These are phyloP conservation scores for Porites australiensis DNA, from an alignment of 64 coral and sea anemone genomes.

Conservation along the genomic window DNA sequence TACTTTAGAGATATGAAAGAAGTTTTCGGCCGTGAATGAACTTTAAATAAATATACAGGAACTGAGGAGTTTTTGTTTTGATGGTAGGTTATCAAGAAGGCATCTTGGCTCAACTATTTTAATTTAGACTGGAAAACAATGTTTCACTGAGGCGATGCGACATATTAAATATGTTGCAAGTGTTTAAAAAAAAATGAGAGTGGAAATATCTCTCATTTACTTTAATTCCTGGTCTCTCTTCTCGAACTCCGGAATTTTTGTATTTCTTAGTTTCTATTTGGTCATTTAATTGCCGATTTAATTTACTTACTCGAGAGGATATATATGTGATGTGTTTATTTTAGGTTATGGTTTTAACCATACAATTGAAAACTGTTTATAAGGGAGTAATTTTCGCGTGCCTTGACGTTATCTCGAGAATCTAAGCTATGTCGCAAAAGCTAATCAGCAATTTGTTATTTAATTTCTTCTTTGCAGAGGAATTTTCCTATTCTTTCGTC, in stretches of 20 bases:
- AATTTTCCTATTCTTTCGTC: not conserved
- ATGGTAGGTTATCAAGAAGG: not conserved
- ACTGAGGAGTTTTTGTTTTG: not conserved
- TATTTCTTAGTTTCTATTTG: not conserved
- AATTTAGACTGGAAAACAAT: not conserved
- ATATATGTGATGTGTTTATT: conserved; percentile 23
- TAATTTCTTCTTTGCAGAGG: not conserved
- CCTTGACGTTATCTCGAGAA: not conserved
- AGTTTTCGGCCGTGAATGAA: conserved; percentile 3
- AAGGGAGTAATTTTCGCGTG: not conserved
- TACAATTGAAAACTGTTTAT: conserved; percentile 18
- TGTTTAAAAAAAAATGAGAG: not conserved
- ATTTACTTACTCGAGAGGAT: conserved; percentile 7
- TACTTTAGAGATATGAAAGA: conserved; percentile 8
- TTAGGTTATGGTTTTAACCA: not conserved
- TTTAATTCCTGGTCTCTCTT: not conserved
- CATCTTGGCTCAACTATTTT: conserved; percentile 7
- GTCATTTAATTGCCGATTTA: not conserved
- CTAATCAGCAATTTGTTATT: not conserved
- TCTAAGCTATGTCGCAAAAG: not conserved
- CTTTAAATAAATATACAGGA: not conserved
- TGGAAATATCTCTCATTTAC: not conserved
- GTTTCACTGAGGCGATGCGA: not conserved
- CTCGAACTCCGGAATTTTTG: not conserved
- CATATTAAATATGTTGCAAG: not conserved